phyloP scores from a whole-genome alignment of 2,888 invertebrate genomes.

The Trichogramma evanescens region DNA sequence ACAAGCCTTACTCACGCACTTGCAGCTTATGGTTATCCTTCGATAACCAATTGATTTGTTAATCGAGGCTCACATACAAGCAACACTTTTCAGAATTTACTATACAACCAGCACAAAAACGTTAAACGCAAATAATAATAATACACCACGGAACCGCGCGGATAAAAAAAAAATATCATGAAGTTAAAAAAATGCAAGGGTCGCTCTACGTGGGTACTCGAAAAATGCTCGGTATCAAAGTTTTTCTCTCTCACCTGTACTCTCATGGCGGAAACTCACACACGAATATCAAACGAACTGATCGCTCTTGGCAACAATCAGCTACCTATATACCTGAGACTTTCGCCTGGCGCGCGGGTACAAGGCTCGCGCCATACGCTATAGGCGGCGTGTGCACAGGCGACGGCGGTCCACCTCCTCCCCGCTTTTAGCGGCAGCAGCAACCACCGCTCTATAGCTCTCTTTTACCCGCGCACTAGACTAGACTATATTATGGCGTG shows the following conservation, averaged over 20 bases:
- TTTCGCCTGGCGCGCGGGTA: slow-evolving; percentile 36
- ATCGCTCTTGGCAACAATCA: slow-evolving; percentile 35
- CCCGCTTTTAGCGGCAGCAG: slow-evolving; percentile 1
- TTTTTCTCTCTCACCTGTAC: slow-evolving; percentile 20
- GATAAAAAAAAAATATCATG: background rate
- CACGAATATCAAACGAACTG: slow-evolving; percentile 40
- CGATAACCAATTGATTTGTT: too few species aligned
- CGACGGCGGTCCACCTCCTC: slow-evolving; percentile 7
- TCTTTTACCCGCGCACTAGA: too few species aligned
- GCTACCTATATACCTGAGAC: slow-evolving; percentile 43
- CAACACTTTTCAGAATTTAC: background rate
- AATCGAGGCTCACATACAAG: too few species aligned
- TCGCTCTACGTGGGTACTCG: background rate
- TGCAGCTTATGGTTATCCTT: too few species aligned
- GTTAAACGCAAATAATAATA: background rate
- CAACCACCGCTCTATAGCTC: background rate
- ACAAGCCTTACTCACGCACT: too few species aligned
- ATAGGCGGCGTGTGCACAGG: slow-evolving; percentile 3
- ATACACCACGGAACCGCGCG: background rate
- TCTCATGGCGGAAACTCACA: slow-evolving; percentile 28
- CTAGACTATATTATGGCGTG: too few species aligned
- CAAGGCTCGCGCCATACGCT: slow-evolving; percentile 34
- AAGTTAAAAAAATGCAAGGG: background rate
- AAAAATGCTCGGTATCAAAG: background rate
- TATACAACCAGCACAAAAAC: background rate